Evolutionary conservation across 2,888 invertebrate species (phyloP), one percentile per base, ranked within the genome.

Genomic region (Drosophila anomelani): DNA sequence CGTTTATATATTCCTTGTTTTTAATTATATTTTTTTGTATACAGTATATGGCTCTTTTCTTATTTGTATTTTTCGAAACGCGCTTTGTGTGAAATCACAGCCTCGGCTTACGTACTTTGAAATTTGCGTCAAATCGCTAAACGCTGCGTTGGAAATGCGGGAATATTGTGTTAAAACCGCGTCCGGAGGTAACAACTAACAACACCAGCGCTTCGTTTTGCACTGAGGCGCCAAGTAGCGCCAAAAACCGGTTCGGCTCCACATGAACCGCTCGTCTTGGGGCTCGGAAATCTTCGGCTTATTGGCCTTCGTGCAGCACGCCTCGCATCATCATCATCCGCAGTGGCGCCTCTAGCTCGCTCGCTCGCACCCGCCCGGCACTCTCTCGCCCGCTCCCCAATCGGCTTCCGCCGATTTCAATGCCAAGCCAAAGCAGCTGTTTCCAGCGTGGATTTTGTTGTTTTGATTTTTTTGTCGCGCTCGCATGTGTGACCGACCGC

Each of bases 341-440:
- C 55, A 55, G 9, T 39, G 55, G 17, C 46, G 58, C 46, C 64
- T 47, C 68, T 34, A 56, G 53, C 51, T 56, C 41, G 46, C 43
- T 43, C 32, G 9, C 20, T 44, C 12, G 43, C 39, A 34, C 29
- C 15, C 32, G 29, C 32, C 39, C 29, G 34, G 44, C 53, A 26
- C 51, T 38, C 32, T 39, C n/a, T 12, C 46, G 36, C 39, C 53
- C 41, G 29, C 29, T 8, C 43, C 44, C 13, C 3, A 15, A 23
- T 12, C 41, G 53, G 26, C 57, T 58, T 55, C 44, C 70, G 59
- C 67, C 41, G 66, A 73, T 85, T 85, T 85, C 88, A 85, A 85
- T 88, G 85, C 88, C 88, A 85, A 86, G 81, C 85, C 75, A 73
- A 75, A 88, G 88, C 88, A 85, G 88, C 86, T 85, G 85, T 81